Evolutionary conservation across 2,113 vertebrate genomes (phyloP).

Genomic region (Arenaria interpres): DNA sequence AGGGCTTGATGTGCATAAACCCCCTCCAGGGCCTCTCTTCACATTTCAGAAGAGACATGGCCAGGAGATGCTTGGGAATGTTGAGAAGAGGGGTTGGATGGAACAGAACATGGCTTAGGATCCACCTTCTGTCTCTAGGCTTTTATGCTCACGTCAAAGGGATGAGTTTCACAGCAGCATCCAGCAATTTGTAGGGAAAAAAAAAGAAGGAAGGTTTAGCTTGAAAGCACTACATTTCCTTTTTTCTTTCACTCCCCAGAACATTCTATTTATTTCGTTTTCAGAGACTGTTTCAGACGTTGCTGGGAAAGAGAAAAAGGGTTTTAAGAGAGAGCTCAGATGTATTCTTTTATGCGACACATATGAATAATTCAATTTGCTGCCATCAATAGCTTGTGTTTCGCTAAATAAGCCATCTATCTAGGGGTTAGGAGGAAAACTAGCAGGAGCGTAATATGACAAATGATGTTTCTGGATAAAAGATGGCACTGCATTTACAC

Average conservation of each 20-base stretch:
- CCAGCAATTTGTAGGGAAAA: not conserved
- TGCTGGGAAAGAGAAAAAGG: not conserved
- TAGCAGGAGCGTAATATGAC: not conserved
- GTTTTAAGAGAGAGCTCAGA: slow-evolving; percentile 28
- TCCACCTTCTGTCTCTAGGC: not conserved
- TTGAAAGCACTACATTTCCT: slow-evolving; percentile 6
- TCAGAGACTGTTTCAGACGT: slow-evolving; percentile 4
- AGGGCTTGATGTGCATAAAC: not conserved
- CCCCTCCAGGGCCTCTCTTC: not conserved
- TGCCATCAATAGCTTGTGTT: slow-evolving; percentile 31
- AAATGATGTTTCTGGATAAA: slow-evolving; percentile 28
- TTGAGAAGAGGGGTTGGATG: not conserved
- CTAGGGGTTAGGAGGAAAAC: not conserved
- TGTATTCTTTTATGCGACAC: slow-evolving; percentile 24
- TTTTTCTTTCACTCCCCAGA: not conserved
- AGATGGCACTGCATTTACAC: not conserved
- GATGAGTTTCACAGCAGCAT: not conserved
- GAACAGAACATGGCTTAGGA: not conserved
- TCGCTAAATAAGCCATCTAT: slow-evolving; percentile 41
- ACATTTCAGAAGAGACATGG: rapidly evolving
- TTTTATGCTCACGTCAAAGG: not conserved
- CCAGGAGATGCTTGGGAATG: not conserved
- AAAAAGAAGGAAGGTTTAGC: not conserved
- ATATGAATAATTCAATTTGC: slow-evolving; percentile 63
- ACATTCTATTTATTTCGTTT: slow-evolving; percentile 18